Evolutionary conservation across 2,888 invertebrate species (phyloP), one percentile per base, ranked within the genome.

Genomic region (Dicyrtoma fusca): DNA sequence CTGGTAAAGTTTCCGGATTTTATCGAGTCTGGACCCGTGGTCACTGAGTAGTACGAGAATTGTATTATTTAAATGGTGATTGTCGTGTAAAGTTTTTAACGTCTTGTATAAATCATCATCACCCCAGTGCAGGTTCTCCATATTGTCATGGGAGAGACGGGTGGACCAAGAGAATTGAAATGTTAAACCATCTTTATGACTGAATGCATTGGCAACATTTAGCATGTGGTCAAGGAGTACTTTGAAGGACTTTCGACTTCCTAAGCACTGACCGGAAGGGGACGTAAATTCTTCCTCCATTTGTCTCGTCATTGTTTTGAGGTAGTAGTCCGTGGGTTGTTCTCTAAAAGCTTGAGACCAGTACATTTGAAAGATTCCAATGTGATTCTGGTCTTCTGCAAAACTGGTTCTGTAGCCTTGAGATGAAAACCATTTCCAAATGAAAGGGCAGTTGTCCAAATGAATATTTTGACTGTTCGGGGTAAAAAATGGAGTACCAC

Each of bases 161-260:
- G 82, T 82, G 21, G 84, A 77, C 78, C 83, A 84, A n/a, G 81
- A 74, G 69, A 84, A 63, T 81, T 78, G 25, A 75, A 63, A 63
- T 45, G 44, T 23, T 6, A 62, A 21, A 4, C 44, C 13, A 42
- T 45, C 53, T 8, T 3, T 3, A 3, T 34, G 4, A 64, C 0
- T 90, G 91, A 83, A 95, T 94, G 81, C 90, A 89, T 21, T 88
- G 87, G 8, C 87, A 86, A 0, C 84, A 82, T 69, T 84, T 84
- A 82, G 11, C 23, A 59, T 17, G 21, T 55, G 34, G 34, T 55
- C 68, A 6, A 68, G 34, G 4, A 51, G 42, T 21, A 68, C 23
- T 63, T 63, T 63, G 63, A 63, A 63, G 45, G 63, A 63, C 1
- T 2, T 8, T 21, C 63, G 63, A 47, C 13, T 47, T 5, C 63